Evolutionary conservation across 2,888 invertebrate genomes (phyloP).

Genomic region (Druceiella hillmani): DNA sequence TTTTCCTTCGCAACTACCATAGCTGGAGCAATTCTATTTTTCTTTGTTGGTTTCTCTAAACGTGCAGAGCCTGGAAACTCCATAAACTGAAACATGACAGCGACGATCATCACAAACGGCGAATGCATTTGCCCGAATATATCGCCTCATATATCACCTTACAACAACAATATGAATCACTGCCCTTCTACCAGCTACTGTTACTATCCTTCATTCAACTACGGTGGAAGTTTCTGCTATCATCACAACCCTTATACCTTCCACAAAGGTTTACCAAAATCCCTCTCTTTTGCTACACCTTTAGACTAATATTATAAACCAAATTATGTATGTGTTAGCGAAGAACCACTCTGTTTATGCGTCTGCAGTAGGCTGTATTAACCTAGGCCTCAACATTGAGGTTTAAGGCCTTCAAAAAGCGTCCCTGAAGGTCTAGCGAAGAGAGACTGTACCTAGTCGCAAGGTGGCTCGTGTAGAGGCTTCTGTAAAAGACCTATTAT

Average conservation of each 20-base stretch:
- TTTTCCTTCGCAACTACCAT: conserved; percentile 77
- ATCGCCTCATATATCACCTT: no score
- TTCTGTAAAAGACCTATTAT: conserved; percentile 41
- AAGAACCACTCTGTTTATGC: conserved; percentile 26
- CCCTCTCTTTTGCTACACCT: conserved; percentile 60
- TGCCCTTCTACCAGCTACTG: conserved; percentile 24
- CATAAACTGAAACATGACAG: conserved; percentile 35
- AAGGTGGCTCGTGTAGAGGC: conserved; percentile 39
- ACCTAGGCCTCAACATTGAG: conserved; percentile 30
- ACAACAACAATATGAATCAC: conserved; percentile 45
- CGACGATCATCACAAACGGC: conserved; percentile 38
- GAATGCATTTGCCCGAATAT: conserved; percentile 37
- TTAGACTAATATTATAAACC: no score
- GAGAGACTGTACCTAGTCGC: conserved; percentile 36
- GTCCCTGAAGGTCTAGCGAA: conserved; percentile 64
- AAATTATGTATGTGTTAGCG: conserved; percentile 20
- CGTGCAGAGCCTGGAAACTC: conserved; percentile 43
- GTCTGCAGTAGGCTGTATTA: conserved; percentile 27
- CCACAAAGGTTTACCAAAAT: conserved; percentile 48
- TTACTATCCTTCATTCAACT: conserved; percentile 22
- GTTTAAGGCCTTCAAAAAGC: conserved; percentile 61
- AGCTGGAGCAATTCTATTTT: conserved; percentile 70
- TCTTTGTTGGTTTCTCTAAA: conserved; percentile 71
- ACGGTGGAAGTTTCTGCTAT: conserved; percentile 14
- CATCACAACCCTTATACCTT: conserved; percentile 28